Conservation (phyloP, 2,888 invertebrate species). For the Leucoma salicis region DNA sequence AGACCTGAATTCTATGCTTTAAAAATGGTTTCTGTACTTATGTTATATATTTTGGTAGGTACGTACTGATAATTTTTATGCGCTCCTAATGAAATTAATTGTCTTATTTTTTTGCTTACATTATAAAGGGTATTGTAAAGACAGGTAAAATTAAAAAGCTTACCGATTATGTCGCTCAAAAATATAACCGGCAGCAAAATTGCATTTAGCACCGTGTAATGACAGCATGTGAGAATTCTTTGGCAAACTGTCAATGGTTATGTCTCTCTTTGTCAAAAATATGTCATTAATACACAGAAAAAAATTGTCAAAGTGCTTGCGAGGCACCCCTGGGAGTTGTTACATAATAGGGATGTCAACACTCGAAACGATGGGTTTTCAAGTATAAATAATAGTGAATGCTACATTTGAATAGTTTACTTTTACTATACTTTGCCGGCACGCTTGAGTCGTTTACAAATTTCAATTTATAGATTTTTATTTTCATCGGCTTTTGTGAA, state of each 20-base stretch:
- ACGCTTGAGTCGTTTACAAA: conserved; percentile 50
- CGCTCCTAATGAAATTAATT: too few species aligned
- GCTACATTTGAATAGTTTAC: conserved; percentile 51
- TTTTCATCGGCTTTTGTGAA: conserved; percentile 21
- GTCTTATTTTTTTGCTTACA: too few species aligned
- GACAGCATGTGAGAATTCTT: conserved; percentile 68
- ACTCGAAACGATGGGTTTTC: conserved; percentile 66
- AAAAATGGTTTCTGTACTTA: too few species aligned
- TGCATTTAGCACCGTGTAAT: conserved; percentile 73
- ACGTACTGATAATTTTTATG: too few species aligned
- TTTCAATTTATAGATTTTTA: conserved; percentile 68
- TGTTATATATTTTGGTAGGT: too few species aligned
- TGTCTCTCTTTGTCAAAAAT: conserved; percentile 74
- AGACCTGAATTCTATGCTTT: too few species aligned
- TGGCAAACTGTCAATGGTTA: conserved; percentile 65
- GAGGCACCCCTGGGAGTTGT: conserved; percentile 70
- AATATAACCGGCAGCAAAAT: conserved; percentile 40
- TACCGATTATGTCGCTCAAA: conserved; percentile 23
- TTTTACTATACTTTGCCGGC: conserved; percentile 68
- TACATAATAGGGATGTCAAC: conserved; percentile 79
- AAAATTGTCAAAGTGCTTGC: conserved; percentile 61
- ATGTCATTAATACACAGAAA: conserved; percentile 68
- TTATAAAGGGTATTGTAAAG: background rate
- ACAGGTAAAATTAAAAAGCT: conserved; percentile 6
- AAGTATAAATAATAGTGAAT: conserved; percentile 74